Evolutionary conservation across 2,888 invertebrate genomes (phyloP).

Genomic region (Petrophora chlorosata): DNA sequence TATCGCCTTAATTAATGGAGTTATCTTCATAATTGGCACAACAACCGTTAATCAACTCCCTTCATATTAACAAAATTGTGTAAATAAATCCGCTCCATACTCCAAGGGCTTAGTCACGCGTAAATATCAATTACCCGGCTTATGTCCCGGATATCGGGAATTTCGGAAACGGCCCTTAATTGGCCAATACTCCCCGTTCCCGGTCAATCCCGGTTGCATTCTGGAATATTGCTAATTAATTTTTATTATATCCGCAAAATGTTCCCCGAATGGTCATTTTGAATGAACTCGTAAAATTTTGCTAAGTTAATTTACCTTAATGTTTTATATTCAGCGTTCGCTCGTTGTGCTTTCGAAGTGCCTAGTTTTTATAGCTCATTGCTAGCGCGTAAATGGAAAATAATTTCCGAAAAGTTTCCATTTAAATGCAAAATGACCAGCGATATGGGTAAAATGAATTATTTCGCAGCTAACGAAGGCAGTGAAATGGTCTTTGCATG

Average conservation of each 20-base stretch:
- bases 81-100: constrained; percentile 54
- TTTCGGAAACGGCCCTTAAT: constrained; percentile 66
- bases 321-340: constrained; percentile 31
- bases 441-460: neutral
- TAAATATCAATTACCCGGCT: constrained; percentile 77
- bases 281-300: constrained; percentile 55
- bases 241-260: constrained; percentile 67
- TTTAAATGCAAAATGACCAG: constrained; percentile 2
- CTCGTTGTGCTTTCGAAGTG: neutral
- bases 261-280: constrained; percentile 55
- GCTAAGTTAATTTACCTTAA: constrained; percentile 50
- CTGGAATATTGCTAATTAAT: constrained; percentile 74
- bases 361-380: constrained; percentile 8
- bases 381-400: constrained; percentile 1
- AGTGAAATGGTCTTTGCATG: neutral
- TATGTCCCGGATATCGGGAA: constrained; percentile 54
- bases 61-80: constrained; percentile 52
- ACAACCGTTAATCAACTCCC: constrained; percentile 18
- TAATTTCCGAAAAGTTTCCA: neutral
- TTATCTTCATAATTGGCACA: constrained; percentile 1
- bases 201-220: constrained; percentile 54
- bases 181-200: constrained; percentile 49
- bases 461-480: neutral
- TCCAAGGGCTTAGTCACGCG: constrained; percentile 64
- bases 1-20: no score